phyloP scores from a whole-genome alignment of 1,140 invertebrate species.

The Magallana gigas region DNA sequence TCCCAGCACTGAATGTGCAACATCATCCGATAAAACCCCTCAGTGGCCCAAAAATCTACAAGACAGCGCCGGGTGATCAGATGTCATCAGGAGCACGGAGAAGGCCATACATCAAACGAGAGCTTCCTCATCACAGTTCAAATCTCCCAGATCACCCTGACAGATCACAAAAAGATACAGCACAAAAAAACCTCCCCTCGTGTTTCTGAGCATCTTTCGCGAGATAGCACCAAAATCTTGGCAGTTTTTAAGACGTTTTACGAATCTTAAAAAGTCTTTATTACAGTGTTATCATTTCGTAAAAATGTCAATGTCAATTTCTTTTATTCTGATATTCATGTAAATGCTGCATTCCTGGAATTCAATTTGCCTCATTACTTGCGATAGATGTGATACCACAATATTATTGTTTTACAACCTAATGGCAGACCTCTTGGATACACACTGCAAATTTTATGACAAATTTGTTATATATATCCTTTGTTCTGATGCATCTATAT shows the following conservation, averaged over 20 bases:
- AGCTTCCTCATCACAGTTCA: neutral
- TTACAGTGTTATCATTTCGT: neutral
- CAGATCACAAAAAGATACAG: neutral
- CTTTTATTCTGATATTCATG: neutral
- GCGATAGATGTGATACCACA: neutral
- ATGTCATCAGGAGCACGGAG: too few relatives aligned
- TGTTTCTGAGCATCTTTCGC: neutral
- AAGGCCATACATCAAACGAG: neutral
- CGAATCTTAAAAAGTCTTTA: neutral
- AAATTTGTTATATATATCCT: too few relatives aligned
- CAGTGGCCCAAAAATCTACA: too few relatives aligned
- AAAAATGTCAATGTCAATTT: neutral
- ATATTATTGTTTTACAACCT: too few relatives aligned
- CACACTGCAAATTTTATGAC: too few relatives aligned
- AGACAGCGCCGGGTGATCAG: too few relatives aligned
- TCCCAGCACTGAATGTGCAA: too few relatives aligned
- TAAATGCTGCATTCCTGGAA: too few relatives aligned
- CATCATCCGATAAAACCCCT: too few relatives aligned
- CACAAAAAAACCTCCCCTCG: neutral
- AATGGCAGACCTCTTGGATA: too few relatives aligned
- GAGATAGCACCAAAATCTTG: conserved; percentile 14
- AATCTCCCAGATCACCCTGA: conserved; percentile 2
- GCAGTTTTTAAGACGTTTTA: neutral
- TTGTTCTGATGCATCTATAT: too few relatives aligned
- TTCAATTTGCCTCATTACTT: neutral